Evolutionary conservation across 1,140 invertebrate species (phyloP).

Genomic region (Whitmania pigra): DNA sequence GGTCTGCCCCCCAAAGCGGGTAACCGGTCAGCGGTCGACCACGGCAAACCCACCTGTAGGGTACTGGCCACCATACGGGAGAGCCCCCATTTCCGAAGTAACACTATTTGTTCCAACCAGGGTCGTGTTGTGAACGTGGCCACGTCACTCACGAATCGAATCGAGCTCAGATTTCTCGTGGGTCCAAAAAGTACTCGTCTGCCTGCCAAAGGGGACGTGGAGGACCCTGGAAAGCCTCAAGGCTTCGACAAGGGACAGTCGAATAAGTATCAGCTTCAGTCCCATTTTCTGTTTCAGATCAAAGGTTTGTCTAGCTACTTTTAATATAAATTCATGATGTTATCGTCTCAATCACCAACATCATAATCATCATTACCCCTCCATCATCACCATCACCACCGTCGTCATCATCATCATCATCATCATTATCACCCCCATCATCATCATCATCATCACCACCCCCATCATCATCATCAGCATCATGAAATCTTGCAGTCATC

Average conservation of each 20-base stretch:
- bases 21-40: not conserved
- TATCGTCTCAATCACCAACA: not conserved
- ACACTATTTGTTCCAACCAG: constrained; percentile 17
- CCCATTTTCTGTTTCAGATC: constrained; percentile 9
- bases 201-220: not conserved
- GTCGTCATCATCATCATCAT: constrained; percentile 17
- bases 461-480: not conserved
- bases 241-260: not conserved
- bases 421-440: not conserved
- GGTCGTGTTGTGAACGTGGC: not conserved
- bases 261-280: not conserved
- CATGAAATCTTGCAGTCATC: constrained; percentile 2
- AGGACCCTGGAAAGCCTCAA: not conserved
- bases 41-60: constrained; percentile 12
- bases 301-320: not conserved
- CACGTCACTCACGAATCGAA: constrained; percentile 7
- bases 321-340: too few species aligned
- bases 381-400: constrained; percentile 14
- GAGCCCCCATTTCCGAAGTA: not conserved
- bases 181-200: too few species aligned
- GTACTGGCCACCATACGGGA: constrained; percentile 22
- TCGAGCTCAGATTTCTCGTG: constrained; percentile 14
- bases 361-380: not conserved
- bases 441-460: constrained; percentile 16
- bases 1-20: not conserved